Evolutionary conservation across 1,140 invertebrate species (phyloP).

Genomic region (Trinorchestia longiramus): DNA sequence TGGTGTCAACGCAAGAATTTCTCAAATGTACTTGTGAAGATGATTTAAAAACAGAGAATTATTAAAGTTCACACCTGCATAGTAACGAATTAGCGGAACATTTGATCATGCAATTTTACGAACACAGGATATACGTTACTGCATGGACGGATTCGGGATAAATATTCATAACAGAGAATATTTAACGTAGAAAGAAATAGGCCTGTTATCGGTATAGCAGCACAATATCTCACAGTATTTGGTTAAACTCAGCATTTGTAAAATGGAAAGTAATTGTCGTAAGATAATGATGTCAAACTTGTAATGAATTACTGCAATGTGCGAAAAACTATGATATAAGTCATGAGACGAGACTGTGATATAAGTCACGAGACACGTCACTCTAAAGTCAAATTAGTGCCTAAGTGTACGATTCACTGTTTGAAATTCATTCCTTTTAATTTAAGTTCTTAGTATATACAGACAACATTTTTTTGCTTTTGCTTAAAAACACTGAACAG

Average conservation of each 20-base stretch:
- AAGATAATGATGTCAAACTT: too few relatives aligned
- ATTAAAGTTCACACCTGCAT: background rate
- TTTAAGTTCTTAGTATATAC: background rate
- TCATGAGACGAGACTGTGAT: too few relatives aligned
- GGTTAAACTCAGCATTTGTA: background rate
- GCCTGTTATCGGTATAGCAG: background rate
- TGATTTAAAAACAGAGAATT: background rate
- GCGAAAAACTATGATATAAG: too few relatives aligned
- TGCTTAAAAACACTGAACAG: too few relatives aligned
- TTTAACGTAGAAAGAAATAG: background rate
- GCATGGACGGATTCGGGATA: background rate
- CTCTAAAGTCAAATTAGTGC: background rate
- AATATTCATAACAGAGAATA: background rate
- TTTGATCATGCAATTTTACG: background rate
- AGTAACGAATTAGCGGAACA: background rate
- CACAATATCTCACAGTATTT: background rate
- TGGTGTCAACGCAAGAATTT: background rate
- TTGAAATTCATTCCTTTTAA: background rate
- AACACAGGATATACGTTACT: too few relatives aligned
- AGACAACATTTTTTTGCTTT: background rate
- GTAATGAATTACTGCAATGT: too few relatives aligned
- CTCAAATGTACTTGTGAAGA: background rate
- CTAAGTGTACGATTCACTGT: background rate
- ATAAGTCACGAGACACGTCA: too few relatives aligned
- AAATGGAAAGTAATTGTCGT: too few relatives aligned